phyloP scores from a whole-genome alignment of 2,113 vertebrate genomes.

The Chauna torquata region DNA sequence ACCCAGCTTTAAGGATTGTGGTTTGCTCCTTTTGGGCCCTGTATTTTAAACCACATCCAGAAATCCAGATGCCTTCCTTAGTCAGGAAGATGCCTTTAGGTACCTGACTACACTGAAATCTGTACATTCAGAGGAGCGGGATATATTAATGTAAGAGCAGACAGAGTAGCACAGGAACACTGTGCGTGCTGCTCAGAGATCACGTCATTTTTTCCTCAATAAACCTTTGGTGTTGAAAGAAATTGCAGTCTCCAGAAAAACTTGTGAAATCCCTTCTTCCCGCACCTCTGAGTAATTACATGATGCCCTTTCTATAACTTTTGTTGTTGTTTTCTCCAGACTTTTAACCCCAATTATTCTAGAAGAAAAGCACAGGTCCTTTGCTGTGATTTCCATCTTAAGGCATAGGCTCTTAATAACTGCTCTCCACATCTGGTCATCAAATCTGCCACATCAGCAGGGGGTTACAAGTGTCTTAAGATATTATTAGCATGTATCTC shows the following conservation, averaged over 20 bases:
- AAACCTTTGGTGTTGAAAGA: not conserved
- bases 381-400: not conserved
- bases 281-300: not conserved
- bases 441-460: not conserved
- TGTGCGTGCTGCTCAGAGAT: not conserved
- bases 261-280: not conserved
- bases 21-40: rapidly evolving
- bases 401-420: not conserved
- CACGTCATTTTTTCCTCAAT: not conserved
- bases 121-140: not conserved
- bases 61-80: not conserved
- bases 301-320: not conserved
- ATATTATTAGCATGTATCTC: not conserved
- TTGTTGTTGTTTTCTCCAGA: not conserved
- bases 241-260: not conserved
- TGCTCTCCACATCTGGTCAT: not conserved
- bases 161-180: not conserved
- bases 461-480: not conserved
- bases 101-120: not conserved
- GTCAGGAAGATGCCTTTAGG: not conserved
- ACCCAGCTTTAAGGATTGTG: not conserved
- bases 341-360: not conserved
- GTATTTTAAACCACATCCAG: not conserved
- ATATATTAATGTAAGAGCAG: not conserved
- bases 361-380: not conserved